These are phyloP conservation scores for Paramuricea clavata DNA, from an alignment of 92 coral and sea anemone species.

Conservation along the genomic window DNA sequence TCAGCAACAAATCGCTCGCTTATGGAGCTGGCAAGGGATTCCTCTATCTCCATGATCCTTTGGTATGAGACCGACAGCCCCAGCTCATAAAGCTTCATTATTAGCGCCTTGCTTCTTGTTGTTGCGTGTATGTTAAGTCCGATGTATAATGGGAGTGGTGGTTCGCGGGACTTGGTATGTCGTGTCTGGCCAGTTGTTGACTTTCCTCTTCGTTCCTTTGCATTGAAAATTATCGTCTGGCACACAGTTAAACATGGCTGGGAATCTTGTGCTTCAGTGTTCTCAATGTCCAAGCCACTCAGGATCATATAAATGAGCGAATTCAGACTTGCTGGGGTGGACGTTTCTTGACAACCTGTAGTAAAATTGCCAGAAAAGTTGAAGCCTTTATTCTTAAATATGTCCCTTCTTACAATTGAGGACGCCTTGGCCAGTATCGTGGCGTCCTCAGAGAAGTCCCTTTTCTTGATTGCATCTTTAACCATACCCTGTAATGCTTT, in stretches of 20 bases:
- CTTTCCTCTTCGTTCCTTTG: constrained; percentile 63
- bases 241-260: constrained; percentile 80
- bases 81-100: constrained; percentile 71
- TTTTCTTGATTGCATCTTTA: constrained; percentile 61
- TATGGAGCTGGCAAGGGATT: constrained; percentile 67
- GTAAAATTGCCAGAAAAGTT: constrained; percentile 74
- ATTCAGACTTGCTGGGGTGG: constrained; percentile 72
- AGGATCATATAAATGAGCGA: constrained; percentile 65
- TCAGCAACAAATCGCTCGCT: constrained; percentile 69
- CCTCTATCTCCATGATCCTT: constrained; percentile 79
- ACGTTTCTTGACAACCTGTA: constrained; percentile 67
- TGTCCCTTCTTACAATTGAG: constrained; percentile 73
- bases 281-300: constrained; percentile 73
- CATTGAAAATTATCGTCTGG: constrained; percentile 75
- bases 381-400: constrained; percentile 67
- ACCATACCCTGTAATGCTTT: constrained; percentile 61
- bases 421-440: constrained; percentile 79
- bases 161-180: constrained; percentile 73
- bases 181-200: constrained; percentile 81
- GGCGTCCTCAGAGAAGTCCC: constrained; percentile 69
- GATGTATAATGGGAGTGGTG: constrained; percentile 76
- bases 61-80: constrained; percentile 78
- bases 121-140: constrained; percentile 66
- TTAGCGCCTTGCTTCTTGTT: constrained; percentile 79
- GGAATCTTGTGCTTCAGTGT: constrained; percentile 72